Percentiles rank a stretch among this genome's conserved stretches.
These are phyloP conservation scores for Anas platyrhynchos DNA, from an alignment of 2,113 vertebrate genomes.

Conservation along the genomic window DNA sequence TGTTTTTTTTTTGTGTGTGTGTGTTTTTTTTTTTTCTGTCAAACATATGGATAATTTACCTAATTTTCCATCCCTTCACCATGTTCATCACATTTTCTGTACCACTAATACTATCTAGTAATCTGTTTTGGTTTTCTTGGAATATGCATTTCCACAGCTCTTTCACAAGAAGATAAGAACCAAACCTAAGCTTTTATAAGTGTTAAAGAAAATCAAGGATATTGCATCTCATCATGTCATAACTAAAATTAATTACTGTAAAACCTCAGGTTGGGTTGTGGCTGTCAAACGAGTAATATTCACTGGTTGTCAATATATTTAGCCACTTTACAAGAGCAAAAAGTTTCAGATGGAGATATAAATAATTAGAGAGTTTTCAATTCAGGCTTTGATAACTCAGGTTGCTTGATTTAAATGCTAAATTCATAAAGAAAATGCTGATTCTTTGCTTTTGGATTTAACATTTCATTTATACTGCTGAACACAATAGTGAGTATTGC, in stretches of 20 bases:
- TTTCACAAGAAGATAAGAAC: not conserved
- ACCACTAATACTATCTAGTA: not conserved
- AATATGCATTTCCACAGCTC: not conserved
- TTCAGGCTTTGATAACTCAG: not conserved
- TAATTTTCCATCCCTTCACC: not conserved
- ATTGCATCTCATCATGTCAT: not conserved
- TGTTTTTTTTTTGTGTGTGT: too few species aligned
- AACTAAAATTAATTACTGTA: not conserved
- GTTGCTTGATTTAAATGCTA: conserved; percentile 7
- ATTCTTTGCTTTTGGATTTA: conserved; percentile 1
- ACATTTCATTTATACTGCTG: not conserved
- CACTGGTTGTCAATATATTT: not conserved
- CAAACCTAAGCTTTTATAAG: not conserved
- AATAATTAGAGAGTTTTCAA: conserved; percentile 23
- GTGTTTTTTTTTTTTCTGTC: not conserved
- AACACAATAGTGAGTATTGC: not conserved
- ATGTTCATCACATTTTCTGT: not conserved
- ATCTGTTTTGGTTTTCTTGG: not conserved
- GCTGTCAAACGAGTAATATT: not conserved
- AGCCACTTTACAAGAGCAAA: not conserved
- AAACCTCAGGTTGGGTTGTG: not conserved
- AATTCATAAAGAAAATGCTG: not conserved
- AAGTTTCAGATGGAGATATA: not conserved
- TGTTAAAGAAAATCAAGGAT: not conserved
- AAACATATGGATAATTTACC: not conserved